Base-by-base conservation (phyloP, 2,888 invertebrate species). In the Tenthredo scrophulariae region DNA sequence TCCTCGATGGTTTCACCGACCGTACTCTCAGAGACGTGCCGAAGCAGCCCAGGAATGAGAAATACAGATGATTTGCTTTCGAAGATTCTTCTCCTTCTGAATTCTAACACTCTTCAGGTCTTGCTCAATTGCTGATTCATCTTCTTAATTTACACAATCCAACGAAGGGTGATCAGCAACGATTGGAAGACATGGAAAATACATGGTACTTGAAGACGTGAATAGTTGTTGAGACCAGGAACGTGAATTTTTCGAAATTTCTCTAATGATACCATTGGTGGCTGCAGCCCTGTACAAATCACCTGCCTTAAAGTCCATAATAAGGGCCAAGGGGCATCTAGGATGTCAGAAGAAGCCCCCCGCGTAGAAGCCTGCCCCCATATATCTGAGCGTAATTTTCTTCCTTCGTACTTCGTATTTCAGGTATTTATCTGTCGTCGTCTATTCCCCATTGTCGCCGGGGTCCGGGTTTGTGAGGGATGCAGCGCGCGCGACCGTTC, bases 401-500 rank as follows among this genome's bases (percentile, higher is more conserved):
- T 40, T 80, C 62, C 62, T 80, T 50, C 50, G 80, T 80, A 62
- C 62, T 80, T 62, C 37, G 80, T 26, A 80, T 80, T 62, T 80
- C 80, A 40, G 80, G 80, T 80, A 33, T 80, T 80, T 62, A 80
- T 80, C 80, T 80, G 58, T 80, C 80, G 58, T 50, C 33, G 37
- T 77, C 62, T 40, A 13, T n/a, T 46, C 80, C 58, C 10, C 54
- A 79, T 74, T 74, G 77, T 74, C 46, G 75, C 46, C 75, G 18
- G 43, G 18, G 18, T 26, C 58, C 37, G 80, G 58, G 33, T 40
- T 58, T n/a, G 80, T 33, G 22, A 80, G 58, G 80, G 85, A 85
- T 85, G 87, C 58, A 88, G 88, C 89, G 90, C 89, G 88, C 89
- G 88, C 89, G 90, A 89, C 88, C 87, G 84, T 85, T 86, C 86